Evolutionary conservation across 2,797 vertebrate genomes (phyloP), one percentile per base, ranked within the genome.

Genomic region (Sebastes dallii): DNA sequence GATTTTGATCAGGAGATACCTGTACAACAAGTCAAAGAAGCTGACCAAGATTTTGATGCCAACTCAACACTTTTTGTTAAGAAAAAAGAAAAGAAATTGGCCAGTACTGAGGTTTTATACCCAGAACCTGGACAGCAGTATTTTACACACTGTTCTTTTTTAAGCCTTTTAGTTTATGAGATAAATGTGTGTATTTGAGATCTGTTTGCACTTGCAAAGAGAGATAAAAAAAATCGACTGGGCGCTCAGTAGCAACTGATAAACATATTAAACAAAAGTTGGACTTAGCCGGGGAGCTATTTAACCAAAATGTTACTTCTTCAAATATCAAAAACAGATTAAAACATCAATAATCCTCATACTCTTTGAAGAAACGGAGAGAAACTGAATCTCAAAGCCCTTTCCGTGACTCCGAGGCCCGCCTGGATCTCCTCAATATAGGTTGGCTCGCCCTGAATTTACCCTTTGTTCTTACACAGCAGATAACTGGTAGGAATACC

Each of bases 401-500:
- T 67, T 42, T 67, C 50, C 3, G 1, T 61, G 66, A 77, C 72
- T 83, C 56, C 6, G 55, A 78, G 55, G 60, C 30, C 64, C 12
- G 62, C 67, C 58, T 72, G 71, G 65, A 72, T 64, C 54, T 68
- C 5, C 64, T 79, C 58, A 60, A 32, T 69, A 78, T 18, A 36
- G 54, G 18, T 74, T 30, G 77, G 39, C 71, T 86, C 54, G 18
- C 68, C 73, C 78, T 78, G 75, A 65, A 52, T 72, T 71, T 82
- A 61, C 74, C 83, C 81, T 89, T 89, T 91, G 86, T 92, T 89
- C 77, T 58, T 76, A 86, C 87, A 81, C 81, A 82, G 87, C 75
- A 84, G 80, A 89, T 88, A 90, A 91, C 86, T 81, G 82, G 60
- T 81, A 60, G 83, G 83, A 91, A 93, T 88, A 89, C 86, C 88